Base-by-base conservation (phyloP, 2,888 invertebrate species). In the Melanostoma mellinum region DNA sequence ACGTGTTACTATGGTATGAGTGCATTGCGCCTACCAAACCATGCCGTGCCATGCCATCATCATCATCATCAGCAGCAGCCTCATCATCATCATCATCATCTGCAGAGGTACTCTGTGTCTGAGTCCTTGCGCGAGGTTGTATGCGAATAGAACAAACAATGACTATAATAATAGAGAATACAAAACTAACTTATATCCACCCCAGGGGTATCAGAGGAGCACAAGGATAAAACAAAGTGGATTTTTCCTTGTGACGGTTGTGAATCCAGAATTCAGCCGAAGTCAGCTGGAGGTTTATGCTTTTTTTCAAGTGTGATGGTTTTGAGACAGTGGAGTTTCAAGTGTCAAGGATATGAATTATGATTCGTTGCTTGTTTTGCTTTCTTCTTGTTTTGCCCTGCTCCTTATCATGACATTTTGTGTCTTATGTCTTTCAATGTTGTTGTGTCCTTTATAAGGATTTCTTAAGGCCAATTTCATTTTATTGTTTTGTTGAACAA, bases 341-440 rank as follows among this genome's bases (percentile, higher is more conserved):
- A 84, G 84, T 84, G 84, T 84, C 84, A 84, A 84, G 79, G 84
- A 84, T 84, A 79, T 82, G 78, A 82, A 74, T 79, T 84, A 84
- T 84, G 74, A 79, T 67, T 69, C 8, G 58, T 63, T 73, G 48
- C 63, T 78, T 73, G 20, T 77, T 73, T 56, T 73, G 20, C 20
- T 1, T 20, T 20, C 20, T 20, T 20, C 20, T 20, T 20, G n/a
- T n/a, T 20, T 20, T 20, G 20, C 20, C 20, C 20, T 20, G 20
- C 20, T 20, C 20, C 20, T 20, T 20, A 20, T 20, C 73, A 36
- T 74, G 73, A 78, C 82, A 82, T 82, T 82, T 74, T 72, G 42
- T 68, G 55, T 73, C 36, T 42, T 65, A 35, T 52, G 20, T 75
- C 33, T 36, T 2, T 5, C 0, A 10, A 30, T 35, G 44, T 35